Evolutionary conservation across 2,888 invertebrate species (phyloP), one percentile per base, ranked within the genome.

Genomic region (Podotricha telesiphe): DNA sequence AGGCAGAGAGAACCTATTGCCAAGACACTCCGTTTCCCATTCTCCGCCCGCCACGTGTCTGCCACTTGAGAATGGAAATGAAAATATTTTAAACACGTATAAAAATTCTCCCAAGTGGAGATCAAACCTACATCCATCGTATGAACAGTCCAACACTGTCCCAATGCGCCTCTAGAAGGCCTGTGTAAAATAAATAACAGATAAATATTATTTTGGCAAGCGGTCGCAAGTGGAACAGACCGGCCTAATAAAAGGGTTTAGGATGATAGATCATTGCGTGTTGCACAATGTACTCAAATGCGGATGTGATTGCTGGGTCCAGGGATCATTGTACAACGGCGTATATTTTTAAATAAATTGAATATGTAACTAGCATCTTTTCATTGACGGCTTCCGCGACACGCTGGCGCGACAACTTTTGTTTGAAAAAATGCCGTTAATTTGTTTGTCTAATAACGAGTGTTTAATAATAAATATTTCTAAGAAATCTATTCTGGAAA

Each of bases 171-270:
- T 4, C 6, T 28, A n/a, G n/a, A n/a, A n/a, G 28, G 28, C 28
- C 28, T 28, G 2, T 59, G 10, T 22, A 48, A 48, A 65, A 37
- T 17, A n/a, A 55, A 22, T 55, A 28, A 20, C 42, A 19, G 17
- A 17, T 10, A 64, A 13, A 28, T 85, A 80, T 37, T 13, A 55
- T 81, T 81, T 75, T 78, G 77, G 75, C 78, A 68, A 80, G 85
- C 85, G 85, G 83, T 78, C 78, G 45, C 40, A 73, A 81, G 84
- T 73, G 78, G 86, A 89, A 89, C 89, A 89, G 89, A 85, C 82
- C 86, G 88, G 87, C 88, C 88, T 83, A 88, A 88, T 89, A 88
- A 87, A 55, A 84, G 85, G 82, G 81, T 67, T 67, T 8, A 82
- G 83, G 79, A 81, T 80, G 78, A 77, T 79, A 78, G 75, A 79